A percentile compares a stretch with the other conserved stretches of the same genome.
phyloP scores from a whole-genome alignment of 2,113 vertebrate species.

The Corythaeola cristata region DNA sequence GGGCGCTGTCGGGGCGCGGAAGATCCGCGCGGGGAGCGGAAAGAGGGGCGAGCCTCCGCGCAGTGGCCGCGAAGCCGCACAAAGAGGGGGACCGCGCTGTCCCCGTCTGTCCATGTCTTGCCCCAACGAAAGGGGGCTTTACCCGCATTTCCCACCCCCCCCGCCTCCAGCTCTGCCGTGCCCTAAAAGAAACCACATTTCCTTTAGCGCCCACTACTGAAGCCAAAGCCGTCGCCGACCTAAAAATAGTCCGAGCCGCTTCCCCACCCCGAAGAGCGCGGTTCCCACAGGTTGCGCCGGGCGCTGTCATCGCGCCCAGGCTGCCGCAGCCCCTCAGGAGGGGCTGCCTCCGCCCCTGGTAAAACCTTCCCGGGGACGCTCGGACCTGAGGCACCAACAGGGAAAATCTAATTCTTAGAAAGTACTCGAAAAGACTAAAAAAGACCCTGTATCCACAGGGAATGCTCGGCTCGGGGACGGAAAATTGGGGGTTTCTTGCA shows the following conservation, averaged over 20 bases:
- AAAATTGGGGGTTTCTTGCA: background rate
- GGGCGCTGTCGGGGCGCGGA: background rate
- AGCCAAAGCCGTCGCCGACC: background rate
- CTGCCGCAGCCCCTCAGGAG: no score
- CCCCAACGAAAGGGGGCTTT: background rate
- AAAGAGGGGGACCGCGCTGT: background rate
- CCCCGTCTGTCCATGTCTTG: background rate
- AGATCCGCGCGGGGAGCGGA: background rate
- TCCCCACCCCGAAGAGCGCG: background rate
- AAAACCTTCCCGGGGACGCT: background rate
- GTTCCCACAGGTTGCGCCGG: background rate
- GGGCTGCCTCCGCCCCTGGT: background rate
- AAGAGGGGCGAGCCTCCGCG: background rate
- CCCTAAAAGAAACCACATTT: background rate
- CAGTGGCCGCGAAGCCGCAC: background rate
- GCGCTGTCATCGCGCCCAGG: background rate
- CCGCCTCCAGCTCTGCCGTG: background rate
- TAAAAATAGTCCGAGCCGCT: background rate
- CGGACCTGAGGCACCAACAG: background rate
- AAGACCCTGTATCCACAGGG: background rate
- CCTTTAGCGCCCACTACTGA: slow-evolving; percentile 54
- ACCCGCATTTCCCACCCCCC: background rate
- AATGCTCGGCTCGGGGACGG: background rate
- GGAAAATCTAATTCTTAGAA: background rate
- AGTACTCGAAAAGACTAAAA: background rate